Conservation (phyloP, 2,797 vertebrate genomes). For the Girardinus metallicus region DNA sequence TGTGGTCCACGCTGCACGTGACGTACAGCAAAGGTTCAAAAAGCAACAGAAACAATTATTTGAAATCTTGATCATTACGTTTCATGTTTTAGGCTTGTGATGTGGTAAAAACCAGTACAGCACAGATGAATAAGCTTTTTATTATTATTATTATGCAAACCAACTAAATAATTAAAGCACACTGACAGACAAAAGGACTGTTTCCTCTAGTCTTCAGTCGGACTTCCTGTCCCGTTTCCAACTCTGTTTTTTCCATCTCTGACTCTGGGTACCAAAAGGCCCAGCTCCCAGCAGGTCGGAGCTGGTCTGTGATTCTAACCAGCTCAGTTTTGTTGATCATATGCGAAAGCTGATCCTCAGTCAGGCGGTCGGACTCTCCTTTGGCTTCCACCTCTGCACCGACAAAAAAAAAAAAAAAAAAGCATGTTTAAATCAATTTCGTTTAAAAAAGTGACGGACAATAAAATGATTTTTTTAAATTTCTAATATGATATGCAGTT, state of each 20-base stretch:
- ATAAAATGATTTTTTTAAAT: background rate
- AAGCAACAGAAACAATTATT: background rate
- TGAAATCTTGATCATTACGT: background rate
- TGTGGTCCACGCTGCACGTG: background rate
- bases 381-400: constrained; percentile 85
- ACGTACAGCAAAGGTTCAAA: background rate
- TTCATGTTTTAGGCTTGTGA: accelerated
- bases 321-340: constrained; percentile 83
- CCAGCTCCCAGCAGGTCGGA: constrained; percentile 76
- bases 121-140: background rate
- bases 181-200: constrained; percentile 88
- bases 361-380: constrained; percentile 83
- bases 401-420: constrained; percentile 3
- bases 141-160: too few relatives aligned
- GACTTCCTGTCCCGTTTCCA: constrained; percentile 82
- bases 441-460: background rate
- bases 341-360: constrained; percentile 76
- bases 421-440: background rate
- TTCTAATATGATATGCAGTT: background rate
- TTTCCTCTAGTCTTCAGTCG: constrained; percentile 88
- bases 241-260: constrained; percentile 84
- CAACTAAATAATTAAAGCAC: background rate
- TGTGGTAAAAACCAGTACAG: background rate
- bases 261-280: constrained; percentile 88
- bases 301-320: constrained; percentile 75